A percentile compares a stretch with the other conserved stretches of the same genome.
Evolutionary conservation across 2,888 invertebrate species (phyloP).

Genomic region (Volucella bombylans): DNA sequence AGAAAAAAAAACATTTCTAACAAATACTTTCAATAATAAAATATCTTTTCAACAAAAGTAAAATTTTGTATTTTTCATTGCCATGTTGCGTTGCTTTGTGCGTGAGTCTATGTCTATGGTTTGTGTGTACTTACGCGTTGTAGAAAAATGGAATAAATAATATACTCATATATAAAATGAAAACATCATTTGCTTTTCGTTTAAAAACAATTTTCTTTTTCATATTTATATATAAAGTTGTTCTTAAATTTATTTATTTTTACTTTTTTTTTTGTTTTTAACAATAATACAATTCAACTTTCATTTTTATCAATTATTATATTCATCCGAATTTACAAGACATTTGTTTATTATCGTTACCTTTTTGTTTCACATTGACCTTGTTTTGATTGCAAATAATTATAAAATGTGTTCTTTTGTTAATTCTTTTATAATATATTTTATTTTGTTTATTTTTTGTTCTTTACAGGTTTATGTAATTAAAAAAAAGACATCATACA

Average conservation of each 20-base stretch:
- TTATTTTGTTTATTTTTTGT: conserved; percentile 20
- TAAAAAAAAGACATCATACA: conserved; percentile 54
- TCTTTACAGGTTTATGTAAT: conserved; percentile 53
- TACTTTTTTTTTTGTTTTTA: conserved; percentile 32
- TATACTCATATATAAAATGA: conserved; percentile 48
- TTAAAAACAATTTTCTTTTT: conserved; percentile 62
- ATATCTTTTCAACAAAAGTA: conserved; percentile 65
- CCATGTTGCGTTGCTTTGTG: conserved; percentile 19
- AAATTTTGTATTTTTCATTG: conserved; percentile 16
- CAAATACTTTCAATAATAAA: conserved; percentile 49
- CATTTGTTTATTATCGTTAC: background rate
- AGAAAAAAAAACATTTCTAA: conserved; percentile 25
- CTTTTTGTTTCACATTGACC: conserved; percentile 22
- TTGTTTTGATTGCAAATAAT: conserved; percentile 46
- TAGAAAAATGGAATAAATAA: conserved; percentile 10
- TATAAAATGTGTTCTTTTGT: conserved; percentile 15
- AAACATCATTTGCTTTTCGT: conserved; percentile 64
- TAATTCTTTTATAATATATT: background rate
- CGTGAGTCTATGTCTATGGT: background rate
- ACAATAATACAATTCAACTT: conserved; percentile 63
- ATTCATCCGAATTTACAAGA: conserved; percentile 54
- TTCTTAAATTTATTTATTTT: conserved; percentile 49
- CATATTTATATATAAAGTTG: conserved; percentile 62
- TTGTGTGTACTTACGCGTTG: conserved; percentile 58
- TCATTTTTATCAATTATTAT: conserved; percentile 20